These are phyloP conservation scores for Hemistola chrysoprasaria DNA, from an alignment of 2,888 invertebrate species.

Conservation along the genomic window DNA sequence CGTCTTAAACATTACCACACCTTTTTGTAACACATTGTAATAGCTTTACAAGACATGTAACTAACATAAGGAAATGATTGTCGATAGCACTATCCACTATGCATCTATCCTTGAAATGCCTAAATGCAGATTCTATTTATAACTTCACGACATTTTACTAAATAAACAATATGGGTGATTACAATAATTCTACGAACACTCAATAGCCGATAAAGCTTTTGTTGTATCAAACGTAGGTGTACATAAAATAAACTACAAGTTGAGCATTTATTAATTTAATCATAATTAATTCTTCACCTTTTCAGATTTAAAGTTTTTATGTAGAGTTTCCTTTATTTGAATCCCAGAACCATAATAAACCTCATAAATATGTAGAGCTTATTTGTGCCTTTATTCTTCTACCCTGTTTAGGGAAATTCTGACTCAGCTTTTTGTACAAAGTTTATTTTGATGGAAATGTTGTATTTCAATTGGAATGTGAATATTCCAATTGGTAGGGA, in stretches of 20 bases:
- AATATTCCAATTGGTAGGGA: too few relatives aligned
- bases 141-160: slow-evolving; percentile 10
- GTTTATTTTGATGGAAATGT: slow-evolving; percentile 3
- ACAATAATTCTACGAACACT: slow-evolving; percentile 10
- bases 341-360: slow-evolving; percentile 31
- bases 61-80: too few relatives aligned
- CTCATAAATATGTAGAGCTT: slow-evolving; percentile 31
- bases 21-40: too few relatives aligned
- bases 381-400: slow-evolving; percentile 21
- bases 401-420: slow-evolving; percentile 18
- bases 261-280: too few relatives aligned
- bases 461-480: too few relatives aligned
- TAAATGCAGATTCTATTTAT: slow-evolving; percentile 13
- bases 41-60: too few relatives aligned
- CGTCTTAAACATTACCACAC: too few relatives aligned
- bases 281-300: slow-evolving; percentile 5
- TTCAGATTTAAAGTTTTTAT: slow-evolving; percentile 16
- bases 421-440: slow-evolving; percentile 5
- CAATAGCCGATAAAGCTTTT: slow-evolving; percentile 4
- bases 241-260: too few relatives aligned
- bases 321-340: slow-evolving; percentile 17
- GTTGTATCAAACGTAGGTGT: too few relatives aligned
- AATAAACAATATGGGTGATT: slow-evolving; percentile 13
- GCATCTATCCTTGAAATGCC: slow-evolving; percentile 4
- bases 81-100: too few relatives aligned